Percentiles rank a stretch among this genome's conserved stretches.
Conservation (phyloP, 1,140 invertebrate genomes). For the Cephus cinctus region DNA sequence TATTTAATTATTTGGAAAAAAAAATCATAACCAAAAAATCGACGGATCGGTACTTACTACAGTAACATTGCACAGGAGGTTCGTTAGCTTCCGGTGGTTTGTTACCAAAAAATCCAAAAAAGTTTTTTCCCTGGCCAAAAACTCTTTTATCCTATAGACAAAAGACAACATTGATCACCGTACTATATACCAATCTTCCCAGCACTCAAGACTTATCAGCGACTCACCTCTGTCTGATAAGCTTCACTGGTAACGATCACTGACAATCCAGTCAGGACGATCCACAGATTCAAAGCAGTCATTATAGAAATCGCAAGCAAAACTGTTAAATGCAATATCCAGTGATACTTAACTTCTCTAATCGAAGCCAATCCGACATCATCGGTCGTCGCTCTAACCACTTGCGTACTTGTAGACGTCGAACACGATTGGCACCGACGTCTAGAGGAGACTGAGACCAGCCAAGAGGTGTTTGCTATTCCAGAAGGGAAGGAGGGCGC, state of each 20-base stretch:
- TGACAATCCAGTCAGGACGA: constrained; percentile 38
- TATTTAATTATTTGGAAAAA: constrained; percentile 3
- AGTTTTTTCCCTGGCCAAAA: constrained; percentile 26
- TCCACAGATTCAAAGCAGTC: constrained; percentile 28
- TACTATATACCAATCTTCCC: not conserved
- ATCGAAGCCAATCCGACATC: not conserved
- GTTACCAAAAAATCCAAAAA: constrained; percentile 47
- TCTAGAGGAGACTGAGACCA: not conserved
- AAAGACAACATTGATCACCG: not conserved
- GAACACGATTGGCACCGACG: not conserved
- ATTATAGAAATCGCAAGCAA: constrained; percentile 33
- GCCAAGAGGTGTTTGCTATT: constrained; percentile 24
- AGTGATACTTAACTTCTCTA: not conserved
- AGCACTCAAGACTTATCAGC: constrained; percentile 15
- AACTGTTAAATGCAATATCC: not conserved
- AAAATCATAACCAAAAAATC: constrained; percentile 7
- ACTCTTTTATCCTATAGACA: not conserved
- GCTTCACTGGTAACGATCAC: constrained; percentile 32
- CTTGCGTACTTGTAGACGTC: not conserved
- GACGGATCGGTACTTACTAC: constrained; percentile 37
- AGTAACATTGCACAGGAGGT: constrained; percentile 34
- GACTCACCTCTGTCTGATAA: constrained; percentile 17
- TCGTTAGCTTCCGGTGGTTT: constrained; percentile 30
- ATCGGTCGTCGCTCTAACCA: not conserved
- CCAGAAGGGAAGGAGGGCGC: constrained; percentile 39